Evolutionary conservation across 2,888 invertebrate genomes (phyloP), one percentile per base, ranked within the genome.

Genomic region (Melangyna quadrimaculata): DNA sequence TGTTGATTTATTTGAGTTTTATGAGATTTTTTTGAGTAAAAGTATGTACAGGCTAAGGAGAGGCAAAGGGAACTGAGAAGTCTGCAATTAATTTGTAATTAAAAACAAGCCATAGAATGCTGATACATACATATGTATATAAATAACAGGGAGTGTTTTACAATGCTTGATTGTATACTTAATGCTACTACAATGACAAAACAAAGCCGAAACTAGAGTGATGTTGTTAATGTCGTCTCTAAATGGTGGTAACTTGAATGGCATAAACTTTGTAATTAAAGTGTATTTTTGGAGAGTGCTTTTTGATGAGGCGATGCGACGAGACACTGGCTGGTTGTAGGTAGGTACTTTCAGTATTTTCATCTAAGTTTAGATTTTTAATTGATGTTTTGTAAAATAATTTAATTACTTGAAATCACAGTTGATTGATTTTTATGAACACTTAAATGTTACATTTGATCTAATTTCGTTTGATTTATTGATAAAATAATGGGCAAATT

Each of bases 1-100:
- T 57, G 61, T 69, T 72, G 72, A 72, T 59, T 67, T 79, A 57
- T 40, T 40, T 53, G 43, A 57, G 32, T 67, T 67, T 73, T 69
- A 61, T 69, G 69, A 74, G 61, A 53, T 3, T 51, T 51, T 63
- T 63, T 43, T 19, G 32, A 22, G 45, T 29, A 12, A 45, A 45
- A 19, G 3, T 45, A n/a, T n/a, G n/a, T n/a, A n/a, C n/a, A n/a
- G n/a, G 32, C 2, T 17, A 10, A 0, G 0, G 17, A n/a, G 27
- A 32, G 29, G 32, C 0, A 14, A 32, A n/a, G 10, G 8, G 8
- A 51, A 35, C 35, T 48, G 22, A n/a, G 35, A 24, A 35, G 22
- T 22, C 35, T 48, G 48, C 67, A 48, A 67, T 67, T 67, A 67
- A 67, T 67, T 67, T 67, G 51, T 67, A 67, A 67, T 67, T 67